These are phyloP conservation scores for Rhea pennata DNA, from an alignment of 2,113 vertebrate species.

Conservation along the genomic window DNA sequence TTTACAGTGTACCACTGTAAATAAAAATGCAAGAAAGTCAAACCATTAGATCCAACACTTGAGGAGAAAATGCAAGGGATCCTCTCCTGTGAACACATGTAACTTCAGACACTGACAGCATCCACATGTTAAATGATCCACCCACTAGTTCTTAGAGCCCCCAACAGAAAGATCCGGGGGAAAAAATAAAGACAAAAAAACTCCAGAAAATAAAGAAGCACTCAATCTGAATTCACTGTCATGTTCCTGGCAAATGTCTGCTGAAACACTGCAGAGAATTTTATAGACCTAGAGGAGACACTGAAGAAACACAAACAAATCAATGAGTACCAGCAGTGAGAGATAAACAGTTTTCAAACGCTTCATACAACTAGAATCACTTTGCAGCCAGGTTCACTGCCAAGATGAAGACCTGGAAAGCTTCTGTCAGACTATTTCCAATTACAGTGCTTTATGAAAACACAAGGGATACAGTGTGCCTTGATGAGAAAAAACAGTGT, in stretches of 20 bases:
- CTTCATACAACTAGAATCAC: constrained; percentile 44
- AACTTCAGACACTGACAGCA: neutral
- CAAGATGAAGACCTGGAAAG: constrained; percentile 62
- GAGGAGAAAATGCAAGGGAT: neutral
- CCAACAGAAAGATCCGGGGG: neutral
- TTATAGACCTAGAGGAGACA: constrained; percentile 65
- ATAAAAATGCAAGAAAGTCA: neutral
- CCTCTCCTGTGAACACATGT: neutral
- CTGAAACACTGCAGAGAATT: constrained; percentile 42
- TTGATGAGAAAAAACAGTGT: constrained; percentile 53
- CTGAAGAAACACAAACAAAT: constrained; percentile 73
- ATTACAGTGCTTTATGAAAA: constrained; percentile 57
- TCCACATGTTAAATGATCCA: neutral
- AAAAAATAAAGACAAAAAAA: neutral
- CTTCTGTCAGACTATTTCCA: constrained; percentile 51
- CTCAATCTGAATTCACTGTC: constrained; percentile 7
- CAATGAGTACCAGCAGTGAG: constrained; percentile 58
- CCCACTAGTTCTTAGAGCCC: neutral
- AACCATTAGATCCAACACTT: neutral
- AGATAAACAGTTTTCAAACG: constrained; percentile 76
- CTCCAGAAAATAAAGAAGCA: neutral
- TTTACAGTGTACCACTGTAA: neutral
- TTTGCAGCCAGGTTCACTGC: constrained; percentile 65
- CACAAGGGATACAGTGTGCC: neutral
- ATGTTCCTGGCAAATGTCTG: constrained; percentile 25